Conservation (phyloP, 2,797 vertebrate species). For the Heteromormyrus szaboi region DNA sequence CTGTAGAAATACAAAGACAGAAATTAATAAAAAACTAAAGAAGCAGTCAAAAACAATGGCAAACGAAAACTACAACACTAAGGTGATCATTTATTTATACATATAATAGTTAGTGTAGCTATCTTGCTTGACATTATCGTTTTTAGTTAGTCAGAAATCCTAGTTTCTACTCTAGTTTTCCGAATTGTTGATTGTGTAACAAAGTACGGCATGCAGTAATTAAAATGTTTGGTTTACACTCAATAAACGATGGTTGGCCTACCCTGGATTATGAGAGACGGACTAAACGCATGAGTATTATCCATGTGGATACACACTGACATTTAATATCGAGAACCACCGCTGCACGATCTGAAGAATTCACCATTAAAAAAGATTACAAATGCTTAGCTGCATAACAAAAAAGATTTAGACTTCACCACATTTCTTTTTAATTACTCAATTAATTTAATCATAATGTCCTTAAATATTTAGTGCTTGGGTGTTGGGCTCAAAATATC, state of each 20-base stretch:
- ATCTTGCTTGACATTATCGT: neutral
- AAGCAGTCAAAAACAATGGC: neutral
- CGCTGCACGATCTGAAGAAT: neutral
- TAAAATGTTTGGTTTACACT: neutral
- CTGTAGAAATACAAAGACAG: neutral
- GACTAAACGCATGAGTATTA: neutral
- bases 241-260: neutral
- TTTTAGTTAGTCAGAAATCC: neutral
- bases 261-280: neutral
- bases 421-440: slow-evolving; percentile 23
- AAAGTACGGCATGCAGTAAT: neutral
- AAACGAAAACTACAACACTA: neutral
- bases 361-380: slow-evolving; percentile 11
- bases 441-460: slow-evolving; percentile 20
- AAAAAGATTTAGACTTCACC: neutral
- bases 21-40: neutral
- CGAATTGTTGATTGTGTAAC: neutral
- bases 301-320: neutral
- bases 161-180: neutral
- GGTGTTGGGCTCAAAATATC: slow-evolving; percentile 22
- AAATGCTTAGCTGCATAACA: neutral
- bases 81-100: neutral
- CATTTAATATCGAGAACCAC: neutral
- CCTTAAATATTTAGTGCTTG: slow-evolving; percentile 23
- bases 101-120: neutral